Evolutionary conservation across 2,113 vertebrate species (phyloP).

Genomic region (Phalacrocorax brasilianus): DNA sequence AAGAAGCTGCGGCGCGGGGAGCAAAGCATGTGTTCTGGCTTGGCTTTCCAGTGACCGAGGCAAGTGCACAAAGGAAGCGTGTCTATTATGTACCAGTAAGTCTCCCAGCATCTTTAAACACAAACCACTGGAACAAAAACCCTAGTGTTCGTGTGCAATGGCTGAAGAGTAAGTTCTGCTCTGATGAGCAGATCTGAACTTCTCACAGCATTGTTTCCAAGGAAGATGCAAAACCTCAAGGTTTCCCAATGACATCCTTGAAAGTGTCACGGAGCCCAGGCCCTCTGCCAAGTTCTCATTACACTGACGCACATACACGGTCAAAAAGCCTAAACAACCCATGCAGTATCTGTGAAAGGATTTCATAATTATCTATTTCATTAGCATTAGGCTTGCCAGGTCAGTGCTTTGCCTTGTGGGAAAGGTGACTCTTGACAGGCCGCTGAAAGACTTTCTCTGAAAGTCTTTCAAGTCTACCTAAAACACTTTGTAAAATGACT

Average conservation of each 20-base stretch:
- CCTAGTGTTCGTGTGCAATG: background rate
- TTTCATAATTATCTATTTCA: background rate
- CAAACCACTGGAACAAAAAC: background rate
- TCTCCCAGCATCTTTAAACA: background rate
- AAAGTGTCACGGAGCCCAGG: background rate
- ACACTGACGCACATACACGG: background rate
- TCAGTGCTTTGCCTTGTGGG: background rate
- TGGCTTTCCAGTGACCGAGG: background rate
- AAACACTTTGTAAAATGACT: background rate
- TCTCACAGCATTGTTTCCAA: background rate
- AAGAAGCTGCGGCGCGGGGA: background rate
- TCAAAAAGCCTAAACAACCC: background rate
- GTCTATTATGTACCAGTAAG: background rate
- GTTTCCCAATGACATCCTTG: background rate
- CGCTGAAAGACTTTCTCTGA: background rate
- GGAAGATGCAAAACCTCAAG: background rate
- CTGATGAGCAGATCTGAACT: background rate
- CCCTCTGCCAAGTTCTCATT: conserved; percentile 2
- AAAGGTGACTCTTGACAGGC: background rate
- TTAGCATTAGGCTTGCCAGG: background rate
- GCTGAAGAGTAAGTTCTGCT: background rate
- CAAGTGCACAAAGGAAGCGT: background rate
- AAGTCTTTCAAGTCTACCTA: background rate
- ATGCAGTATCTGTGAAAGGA: background rate
- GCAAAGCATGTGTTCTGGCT: background rate